phyloP scores from a whole-genome alignment of 2,888 invertebrate species.

The Trichacis sp. region DNA sequence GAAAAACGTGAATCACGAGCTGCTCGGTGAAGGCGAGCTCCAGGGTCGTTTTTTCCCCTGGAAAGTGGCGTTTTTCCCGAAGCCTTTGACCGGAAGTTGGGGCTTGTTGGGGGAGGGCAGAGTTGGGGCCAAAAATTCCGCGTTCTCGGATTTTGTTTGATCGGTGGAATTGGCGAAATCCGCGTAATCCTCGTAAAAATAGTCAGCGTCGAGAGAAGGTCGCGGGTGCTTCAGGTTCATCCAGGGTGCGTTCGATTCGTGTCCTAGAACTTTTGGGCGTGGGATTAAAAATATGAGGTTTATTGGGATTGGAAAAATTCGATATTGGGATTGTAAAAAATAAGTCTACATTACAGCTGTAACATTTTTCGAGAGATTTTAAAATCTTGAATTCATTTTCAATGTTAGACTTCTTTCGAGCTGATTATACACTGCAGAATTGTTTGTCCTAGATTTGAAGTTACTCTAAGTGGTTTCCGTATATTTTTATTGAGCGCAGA shows the following conservation, averaged over 20 bases:
- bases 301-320: too few relatives aligned
- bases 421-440: too few relatives aligned
- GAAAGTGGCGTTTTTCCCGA: constrained; percentile 14
- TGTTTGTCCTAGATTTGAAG: too few relatives aligned
- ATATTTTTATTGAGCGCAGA: too few relatives aligned
- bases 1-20: constrained; percentile 83
- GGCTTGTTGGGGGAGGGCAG: constrained; percentile 9
- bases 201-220: constrained; percentile 71
- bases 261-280: background rate
- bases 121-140: constrained; percentile 56
- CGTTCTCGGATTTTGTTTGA: constrained; percentile 71
- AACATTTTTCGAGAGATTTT: too few relatives aligned
- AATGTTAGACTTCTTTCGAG: too few relatives aligned
- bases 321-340: too few relatives aligned
- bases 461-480: too few relatives aligned
- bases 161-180: constrained; percentile 78
- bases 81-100: constrained; percentile 7
- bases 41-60: constrained; percentile 49
- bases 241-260: constrained; percentile 70
- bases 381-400: too few relatives aligned
- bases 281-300: too few relatives aligned
- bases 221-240: constrained; percentile 72
- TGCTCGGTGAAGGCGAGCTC: constrained; percentile 71
- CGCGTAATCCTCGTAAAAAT: constrained; percentile 85
- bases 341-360: too few relatives aligned